Conservation (phyloP, 1,140 invertebrate species). For the Cotesia glomerata region DNA sequence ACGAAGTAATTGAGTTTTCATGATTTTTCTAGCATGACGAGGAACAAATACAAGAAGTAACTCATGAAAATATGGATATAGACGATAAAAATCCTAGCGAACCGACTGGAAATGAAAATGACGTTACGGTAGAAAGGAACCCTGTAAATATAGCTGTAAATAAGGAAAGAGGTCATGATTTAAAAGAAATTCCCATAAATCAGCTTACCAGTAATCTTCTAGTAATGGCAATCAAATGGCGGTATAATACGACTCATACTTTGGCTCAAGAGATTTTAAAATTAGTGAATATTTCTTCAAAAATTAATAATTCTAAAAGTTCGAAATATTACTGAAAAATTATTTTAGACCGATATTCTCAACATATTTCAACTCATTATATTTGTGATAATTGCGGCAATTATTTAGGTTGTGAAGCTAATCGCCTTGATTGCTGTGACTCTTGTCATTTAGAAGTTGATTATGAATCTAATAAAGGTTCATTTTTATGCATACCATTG, state of each 20-base stretch:
- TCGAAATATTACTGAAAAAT: no score
- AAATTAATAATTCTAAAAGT: not conserved
- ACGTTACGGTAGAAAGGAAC: no score
- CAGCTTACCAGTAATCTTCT: not conserved
- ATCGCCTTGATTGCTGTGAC: not conserved
- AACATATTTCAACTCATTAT: not conserved
- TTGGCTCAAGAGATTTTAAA: not conserved
- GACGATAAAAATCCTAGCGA: no score
- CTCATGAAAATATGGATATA: no score
- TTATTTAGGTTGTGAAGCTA: not conserved
- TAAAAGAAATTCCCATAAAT: no score
- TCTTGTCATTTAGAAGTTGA: not conserved
- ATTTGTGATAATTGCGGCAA: not conserved
- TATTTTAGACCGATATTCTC: not conserved
- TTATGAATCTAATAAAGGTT: no score
- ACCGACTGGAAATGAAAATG: no score
- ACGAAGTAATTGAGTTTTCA: no score
- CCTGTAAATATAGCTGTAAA: no score
- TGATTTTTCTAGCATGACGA: no score
- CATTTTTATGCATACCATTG: constrained; percentile 18
- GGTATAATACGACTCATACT: not conserved
- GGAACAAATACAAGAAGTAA: no score
- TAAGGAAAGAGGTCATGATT: no score
- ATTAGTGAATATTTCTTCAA: not conserved
- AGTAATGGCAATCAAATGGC: not conserved